Percentiles rank a stretch among this genome's conserved stretches.
Evolutionary conservation across 1,140 invertebrate genomes (phyloP).

Genomic region (Diplogasteroides magnus): DNA sequence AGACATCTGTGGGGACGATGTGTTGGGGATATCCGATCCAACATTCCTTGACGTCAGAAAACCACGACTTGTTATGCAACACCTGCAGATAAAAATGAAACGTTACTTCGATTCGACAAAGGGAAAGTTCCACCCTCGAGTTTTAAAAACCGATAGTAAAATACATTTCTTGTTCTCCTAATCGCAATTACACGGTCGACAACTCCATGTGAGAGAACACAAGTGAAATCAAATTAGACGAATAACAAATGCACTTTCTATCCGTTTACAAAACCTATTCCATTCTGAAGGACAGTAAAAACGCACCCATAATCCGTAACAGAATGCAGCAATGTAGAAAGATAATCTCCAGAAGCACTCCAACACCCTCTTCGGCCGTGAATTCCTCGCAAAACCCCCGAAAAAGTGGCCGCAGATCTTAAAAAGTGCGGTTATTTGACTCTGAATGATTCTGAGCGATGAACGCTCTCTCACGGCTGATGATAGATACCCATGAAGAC

Average conservation of each 20-base stretch:
- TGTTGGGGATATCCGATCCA: slow-evolving; percentile 46
- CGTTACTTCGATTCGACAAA: too few relatives aligned
- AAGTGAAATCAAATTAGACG: background rate
- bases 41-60: slow-evolving; percentile 41
- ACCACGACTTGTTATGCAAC: slow-evolving; percentile 40
- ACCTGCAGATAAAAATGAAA: background rate
- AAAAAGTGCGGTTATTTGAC: slow-evolving; percentile 11
- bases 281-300: too few relatives aligned
- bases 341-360: slow-evolving; percentile 44
- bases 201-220: too few relatives aligned
- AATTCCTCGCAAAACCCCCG: slow-evolving; percentile 37
- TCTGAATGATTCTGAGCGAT: slow-evolving; percentile 7
- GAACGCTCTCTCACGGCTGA: background rate
- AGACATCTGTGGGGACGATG: slow-evolving; percentile 32
- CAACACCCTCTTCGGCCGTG: slow-evolving; percentile 39
- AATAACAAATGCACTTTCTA: background rate
- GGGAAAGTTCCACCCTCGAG: too few relatives aligned
- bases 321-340: slow-evolving; percentile 35
- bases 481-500: background rate
- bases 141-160: too few relatives aligned
- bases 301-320: too few relatives aligned
- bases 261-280: too few relatives aligned
- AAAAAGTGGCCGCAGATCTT: slow-evolving; percentile 31
- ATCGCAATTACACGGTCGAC: too few relatives aligned
- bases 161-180: too few relatives aligned